phyloP scores from a whole-genome alignment of 2,113 vertebrate genomes.

The Sapajus apella region DNA sequence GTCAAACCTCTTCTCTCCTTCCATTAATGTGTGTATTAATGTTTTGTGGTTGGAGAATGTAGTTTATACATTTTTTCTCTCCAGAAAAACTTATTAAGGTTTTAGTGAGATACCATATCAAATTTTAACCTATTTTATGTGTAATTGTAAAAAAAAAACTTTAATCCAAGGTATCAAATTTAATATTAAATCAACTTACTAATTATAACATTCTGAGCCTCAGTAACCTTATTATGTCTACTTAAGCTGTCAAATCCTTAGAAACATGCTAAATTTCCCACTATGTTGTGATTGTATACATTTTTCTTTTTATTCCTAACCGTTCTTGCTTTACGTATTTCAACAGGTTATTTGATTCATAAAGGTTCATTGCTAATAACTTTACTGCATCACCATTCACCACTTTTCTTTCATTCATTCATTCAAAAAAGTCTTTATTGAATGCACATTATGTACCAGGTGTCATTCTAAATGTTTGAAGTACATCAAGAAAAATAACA shows the following conservation, averaged over 20 bases:
- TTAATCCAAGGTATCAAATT: not conserved
- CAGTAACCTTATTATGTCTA: not conserved
- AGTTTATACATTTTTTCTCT: not conserved
- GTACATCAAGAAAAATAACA: not conserved
- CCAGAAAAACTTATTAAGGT: not conserved
- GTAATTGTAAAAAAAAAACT: not conserved
- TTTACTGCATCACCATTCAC: not conserved
- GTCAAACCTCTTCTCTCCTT: not conserved
- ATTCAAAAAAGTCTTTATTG: not conserved
- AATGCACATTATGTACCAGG: not conserved
- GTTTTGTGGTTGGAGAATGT: not conserved
- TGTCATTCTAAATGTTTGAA: not conserved
- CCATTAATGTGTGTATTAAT: not conserved
- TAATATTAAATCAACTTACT: not conserved
- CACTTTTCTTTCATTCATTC: not conserved
- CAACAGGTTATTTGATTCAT: not conserved
- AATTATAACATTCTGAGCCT: not conserved
- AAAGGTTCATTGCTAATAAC: not conserved
- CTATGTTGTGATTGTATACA: not conserved
- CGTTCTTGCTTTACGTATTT: not conserved
- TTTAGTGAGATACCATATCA: not conserved
- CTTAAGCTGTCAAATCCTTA: not conserved
- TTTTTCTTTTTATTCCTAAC: slow-evolving; percentile 28
- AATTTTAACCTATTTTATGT: not conserved
- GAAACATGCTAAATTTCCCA: not conserved